A percentile compares a stretch with the other conserved stretches of the same genome.
These are phyloP conservation scores for Panagrolaimus sp. DNA, from an alignment of 1,140 invertebrate genomes.

Conservation along the genomic window DNA sequence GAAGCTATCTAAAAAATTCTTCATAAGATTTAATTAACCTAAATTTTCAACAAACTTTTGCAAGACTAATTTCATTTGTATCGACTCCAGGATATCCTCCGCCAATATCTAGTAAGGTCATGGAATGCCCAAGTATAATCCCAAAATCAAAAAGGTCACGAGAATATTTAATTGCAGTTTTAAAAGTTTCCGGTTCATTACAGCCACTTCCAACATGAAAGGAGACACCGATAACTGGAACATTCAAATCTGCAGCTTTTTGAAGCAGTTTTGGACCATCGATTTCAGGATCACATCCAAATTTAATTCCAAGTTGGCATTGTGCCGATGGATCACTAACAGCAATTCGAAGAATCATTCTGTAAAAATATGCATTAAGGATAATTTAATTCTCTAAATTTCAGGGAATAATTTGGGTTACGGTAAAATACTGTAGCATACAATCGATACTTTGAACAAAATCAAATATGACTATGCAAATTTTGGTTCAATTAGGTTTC, in stretches of 20 bases:
- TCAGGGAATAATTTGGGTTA: too few species aligned
- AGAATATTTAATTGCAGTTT: conserved; percentile 61
- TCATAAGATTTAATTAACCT: too few species aligned
- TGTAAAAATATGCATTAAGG: too few species aligned
- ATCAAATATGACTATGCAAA: too few species aligned
- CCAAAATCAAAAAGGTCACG: conserved; percentile 61
- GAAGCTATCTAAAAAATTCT: conserved; percentile 65
- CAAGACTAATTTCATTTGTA: conserved; percentile 59
- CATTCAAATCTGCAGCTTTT: conserved; percentile 69
- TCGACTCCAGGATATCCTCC: conserved; percentile 63
- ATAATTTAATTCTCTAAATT: too few species aligned
- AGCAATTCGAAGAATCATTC: conserved; percentile 80
- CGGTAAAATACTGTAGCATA: too few species aligned
- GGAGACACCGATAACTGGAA: conserved; percentile 72
- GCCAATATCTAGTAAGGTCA: conserved; percentile 63
- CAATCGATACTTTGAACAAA: too few species aligned
- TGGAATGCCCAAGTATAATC: conserved; percentile 59
- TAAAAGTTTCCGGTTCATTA: conserved; percentile 61
- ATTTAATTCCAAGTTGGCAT: conserved; percentile 87
- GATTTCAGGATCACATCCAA: conserved; percentile 75
- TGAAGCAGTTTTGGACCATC: conserved; percentile 75
- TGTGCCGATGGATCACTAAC: conserved; percentile 79
- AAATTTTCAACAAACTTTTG: conserved; percentile 17
- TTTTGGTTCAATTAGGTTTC: too few species aligned
- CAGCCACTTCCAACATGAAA: conserved; percentile 65